These are phyloP conservation scores for Junco hyemalis DNA, from an alignment of 2,113 vertebrate genomes.

Conservation along the genomic window DNA sequence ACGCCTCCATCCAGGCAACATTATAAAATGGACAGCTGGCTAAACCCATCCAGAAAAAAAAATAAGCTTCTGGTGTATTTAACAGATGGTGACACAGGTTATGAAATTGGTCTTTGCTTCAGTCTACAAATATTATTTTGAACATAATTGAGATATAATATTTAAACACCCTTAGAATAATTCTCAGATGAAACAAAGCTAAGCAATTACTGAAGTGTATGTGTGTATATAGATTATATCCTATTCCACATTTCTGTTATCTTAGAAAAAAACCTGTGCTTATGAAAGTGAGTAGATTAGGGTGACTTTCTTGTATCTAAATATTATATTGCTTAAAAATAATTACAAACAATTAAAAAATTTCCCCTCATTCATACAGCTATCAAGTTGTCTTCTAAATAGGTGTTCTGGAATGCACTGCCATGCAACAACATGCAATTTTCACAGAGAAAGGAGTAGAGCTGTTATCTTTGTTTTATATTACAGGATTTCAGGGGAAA, in stretches of 20 bases:
- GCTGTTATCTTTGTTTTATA: not conserved
- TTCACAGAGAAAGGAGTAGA: not conserved
- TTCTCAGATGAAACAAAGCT: not conserved
- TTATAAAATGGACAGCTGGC: conserved; percentile 55
- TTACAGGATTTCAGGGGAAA: not conserved
- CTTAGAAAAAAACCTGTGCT: not conserved
- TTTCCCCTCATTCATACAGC: not conserved
- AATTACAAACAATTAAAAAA: not conserved
- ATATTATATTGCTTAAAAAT: not conserved
- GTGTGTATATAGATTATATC: not conserved
- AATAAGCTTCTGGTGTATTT: conserved; percentile 35
- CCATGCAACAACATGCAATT: not conserved
- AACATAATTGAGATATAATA: not conserved
- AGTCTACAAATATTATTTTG: not conserved
- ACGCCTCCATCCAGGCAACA: conserved; percentile 37
- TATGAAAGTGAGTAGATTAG: not conserved
- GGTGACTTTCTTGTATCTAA: not conserved
- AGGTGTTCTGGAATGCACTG: not conserved
- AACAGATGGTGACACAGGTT: conserved; percentile 57
- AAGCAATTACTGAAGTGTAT: not conserved
- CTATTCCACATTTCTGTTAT: not conserved
- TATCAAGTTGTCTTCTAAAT: not conserved
- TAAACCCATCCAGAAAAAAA: conserved; percentile 45
- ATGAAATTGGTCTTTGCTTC: conserved; percentile 45
- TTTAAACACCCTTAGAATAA: not conserved